These are phyloP conservation scores for Chaetodon trifasciatus DNA, from an alignment of 2,797 vertebrate species.

Conservation along the genomic window DNA sequence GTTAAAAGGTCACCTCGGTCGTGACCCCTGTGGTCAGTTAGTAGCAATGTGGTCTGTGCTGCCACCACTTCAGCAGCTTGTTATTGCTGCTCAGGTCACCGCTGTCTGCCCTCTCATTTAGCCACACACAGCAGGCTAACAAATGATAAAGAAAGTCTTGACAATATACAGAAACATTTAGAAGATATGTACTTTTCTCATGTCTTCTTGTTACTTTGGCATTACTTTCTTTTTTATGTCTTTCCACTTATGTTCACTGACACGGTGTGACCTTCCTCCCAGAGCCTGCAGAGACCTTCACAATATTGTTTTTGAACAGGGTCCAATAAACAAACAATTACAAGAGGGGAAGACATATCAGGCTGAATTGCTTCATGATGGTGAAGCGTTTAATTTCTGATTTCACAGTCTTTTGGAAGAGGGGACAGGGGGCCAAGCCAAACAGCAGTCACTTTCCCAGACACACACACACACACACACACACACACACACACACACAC, in stretches of 20 bases:
- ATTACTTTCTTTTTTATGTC: slow-evolving; percentile 41
- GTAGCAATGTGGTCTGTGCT: slow-evolving; percentile 57
- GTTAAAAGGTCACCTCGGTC: slow-evolving; percentile 64
- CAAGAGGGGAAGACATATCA: slow-evolving; percentile 77
- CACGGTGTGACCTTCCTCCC: slow-evolving; percentile 65
- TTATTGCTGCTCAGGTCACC: slow-evolving; percentile 60
- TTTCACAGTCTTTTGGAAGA: slow-evolving; percentile 85
- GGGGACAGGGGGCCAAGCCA: slow-evolving; percentile 72
- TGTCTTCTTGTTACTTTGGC: slow-evolving; percentile 20
- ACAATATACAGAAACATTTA: not conserved
- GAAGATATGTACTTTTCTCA: not conserved
- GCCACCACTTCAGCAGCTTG: slow-evolving; percentile 65
- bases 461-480: slow-evolving; percentile 26
- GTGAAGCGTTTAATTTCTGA: slow-evolving; percentile 84
- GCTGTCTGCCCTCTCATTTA: slow-evolving; percentile 32
- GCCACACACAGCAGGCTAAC: slow-evolving; percentile 30
- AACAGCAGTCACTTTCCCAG: slow-evolving; percentile 76
- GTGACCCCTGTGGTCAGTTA: slow-evolving; percentile 65
- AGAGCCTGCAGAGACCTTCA: slow-evolving; percentile 64
- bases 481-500: not conserved
- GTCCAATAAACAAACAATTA: slow-evolving; percentile 88
- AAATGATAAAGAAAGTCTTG: not conserved
- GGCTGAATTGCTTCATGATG: slow-evolving; percentile 78
- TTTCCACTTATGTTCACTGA: slow-evolving; percentile 55
- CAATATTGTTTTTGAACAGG: slow-evolving; percentile 79